These are phyloP conservation scores for Monochamus saltuarius DNA, from an alignment of 1,140 invertebrate species.

Conservation along the genomic window DNA sequence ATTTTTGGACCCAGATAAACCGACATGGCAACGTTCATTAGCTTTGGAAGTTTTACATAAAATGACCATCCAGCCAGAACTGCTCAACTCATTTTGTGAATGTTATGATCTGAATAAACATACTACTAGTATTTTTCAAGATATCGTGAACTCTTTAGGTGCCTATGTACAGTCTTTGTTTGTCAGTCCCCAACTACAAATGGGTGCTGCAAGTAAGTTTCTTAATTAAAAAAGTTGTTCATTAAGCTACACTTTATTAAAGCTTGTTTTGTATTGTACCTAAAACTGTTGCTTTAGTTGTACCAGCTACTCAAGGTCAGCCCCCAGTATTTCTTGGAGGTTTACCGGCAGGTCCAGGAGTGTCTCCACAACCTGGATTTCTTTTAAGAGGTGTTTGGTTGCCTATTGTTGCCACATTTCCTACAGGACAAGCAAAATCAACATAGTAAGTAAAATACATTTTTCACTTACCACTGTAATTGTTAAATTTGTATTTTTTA, in stretches of 20 bases:
- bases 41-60: constrained; percentile 96
- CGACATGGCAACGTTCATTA: constrained; percentile 91
- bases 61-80: constrained; percentile 82
- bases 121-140: constrained; percentile 90
- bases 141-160: constrained; percentile 93
- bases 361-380: constrained; percentile 88
- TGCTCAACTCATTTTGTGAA: constrained; percentile 89
- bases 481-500: constrained; percentile 4
- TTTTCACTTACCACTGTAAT: constrained; percentile 1
- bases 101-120: constrained; percentile 93
- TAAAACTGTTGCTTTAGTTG: constrained; percentile 1
- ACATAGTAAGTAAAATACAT: constrained; percentile 72
- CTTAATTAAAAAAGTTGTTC: not conserved
- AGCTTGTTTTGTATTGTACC: too few relatives aligned
- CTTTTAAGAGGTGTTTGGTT: constrained; percentile 90
- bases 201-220: constrained; percentile 52
- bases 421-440: constrained; percentile 82
- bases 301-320: constrained; percentile 58
- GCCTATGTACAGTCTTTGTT: constrained; percentile 95
- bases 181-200: constrained; percentile 63
- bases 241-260: not conserved
- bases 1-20: constrained; percentile 95
- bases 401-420: constrained; percentile 80
- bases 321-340: constrained; percentile 65
- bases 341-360: constrained; percentile 71